phyloP scores from a whole-genome alignment of 2,797 vertebrate genomes.

The Vipera latastei region DNA sequence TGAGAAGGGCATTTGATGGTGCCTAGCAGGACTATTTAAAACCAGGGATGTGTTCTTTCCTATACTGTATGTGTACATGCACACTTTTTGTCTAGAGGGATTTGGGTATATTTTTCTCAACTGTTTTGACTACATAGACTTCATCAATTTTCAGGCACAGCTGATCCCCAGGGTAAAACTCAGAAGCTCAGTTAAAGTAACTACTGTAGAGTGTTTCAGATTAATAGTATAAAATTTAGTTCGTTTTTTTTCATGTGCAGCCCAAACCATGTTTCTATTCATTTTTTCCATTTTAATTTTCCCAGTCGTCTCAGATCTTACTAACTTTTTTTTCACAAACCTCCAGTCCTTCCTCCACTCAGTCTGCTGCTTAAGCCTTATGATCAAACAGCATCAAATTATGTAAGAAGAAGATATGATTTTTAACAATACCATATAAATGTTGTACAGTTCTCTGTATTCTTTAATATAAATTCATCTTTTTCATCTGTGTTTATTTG shows the following conservation, averaged over 20 bases:
- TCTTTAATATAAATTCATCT: neutral
- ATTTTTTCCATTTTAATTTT: neutral
- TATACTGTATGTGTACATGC: neutral
- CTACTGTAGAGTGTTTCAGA: neutral
- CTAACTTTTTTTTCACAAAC: neutral
- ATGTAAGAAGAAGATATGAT: neutral
- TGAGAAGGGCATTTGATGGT: slow-evolving; percentile 25
- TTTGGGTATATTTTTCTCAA: neutral
- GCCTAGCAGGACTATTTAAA: slow-evolving; percentile 24
- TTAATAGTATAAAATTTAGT: neutral
- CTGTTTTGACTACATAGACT: neutral
- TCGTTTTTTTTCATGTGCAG: neutral
- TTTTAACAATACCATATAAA: neutral
- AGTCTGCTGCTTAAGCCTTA: neutral
- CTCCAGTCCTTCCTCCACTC: neutral
- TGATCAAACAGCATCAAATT: neutral
- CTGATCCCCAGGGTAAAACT: neutral
- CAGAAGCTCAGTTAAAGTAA: neutral
- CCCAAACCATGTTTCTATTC: neutral
- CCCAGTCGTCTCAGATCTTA: neutral
- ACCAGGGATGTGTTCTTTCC: neutral
- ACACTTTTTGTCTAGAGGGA: neutral
- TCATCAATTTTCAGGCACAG: neutral
- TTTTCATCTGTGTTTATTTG: neutral
- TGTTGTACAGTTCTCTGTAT: neutral